A percentile compares a stretch with the other conserved stretches of the same genome.
These are phyloP conservation scores for Laodelphax striatellus DNA, from an alignment of 1,140 invertebrate genomes.

Conservation along the genomic window DNA sequence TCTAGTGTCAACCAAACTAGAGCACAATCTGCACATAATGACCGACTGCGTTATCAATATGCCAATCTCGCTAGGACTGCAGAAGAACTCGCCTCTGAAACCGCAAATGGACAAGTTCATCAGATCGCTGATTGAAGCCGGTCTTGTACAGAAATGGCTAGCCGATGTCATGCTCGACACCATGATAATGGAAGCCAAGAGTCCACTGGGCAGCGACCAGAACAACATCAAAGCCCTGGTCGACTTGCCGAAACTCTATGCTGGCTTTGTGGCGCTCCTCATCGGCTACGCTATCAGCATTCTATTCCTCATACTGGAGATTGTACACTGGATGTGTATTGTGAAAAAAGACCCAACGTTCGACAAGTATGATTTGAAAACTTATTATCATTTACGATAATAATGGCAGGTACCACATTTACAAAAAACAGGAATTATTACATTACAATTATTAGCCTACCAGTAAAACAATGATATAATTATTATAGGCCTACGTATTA, in stretches of 20 bases:
- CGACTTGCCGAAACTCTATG: slow-evolving; percentile 62
- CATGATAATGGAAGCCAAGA: slow-evolving; percentile 31
- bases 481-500: no score
- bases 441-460: no score
- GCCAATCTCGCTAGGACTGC: slow-evolving; percentile 64
- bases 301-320: slow-evolving; percentile 43
- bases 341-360: slow-evolving; percentile 52
- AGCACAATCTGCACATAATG: slow-evolving; percentile 56
- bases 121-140: slow-evolving; percentile 53
- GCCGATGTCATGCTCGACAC: slow-evolving; percentile 52
- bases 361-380: slow-evolving; percentile 51
- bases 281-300: slow-evolving; percentile 53
- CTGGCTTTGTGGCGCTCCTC: slow-evolving; percentile 52
- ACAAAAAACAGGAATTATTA: no score
- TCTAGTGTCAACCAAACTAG: no score
- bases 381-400: slow-evolving; percentile 32
- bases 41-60: slow-evolving; percentile 63
- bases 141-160: slow-evolving; percentile 66
- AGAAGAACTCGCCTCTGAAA: slow-evolving; percentile 70
- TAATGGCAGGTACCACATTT: no score
- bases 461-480: no score
- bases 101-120: slow-evolving; percentile 52
- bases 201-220: slow-evolving; percentile 33
- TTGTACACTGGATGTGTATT: slow-evolving; percentile 50
- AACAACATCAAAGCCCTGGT: slow-evolving; percentile 53